Base-by-base conservation (phyloP, 2,888 invertebrate species). In the Neuroscelio doddi region DNA sequence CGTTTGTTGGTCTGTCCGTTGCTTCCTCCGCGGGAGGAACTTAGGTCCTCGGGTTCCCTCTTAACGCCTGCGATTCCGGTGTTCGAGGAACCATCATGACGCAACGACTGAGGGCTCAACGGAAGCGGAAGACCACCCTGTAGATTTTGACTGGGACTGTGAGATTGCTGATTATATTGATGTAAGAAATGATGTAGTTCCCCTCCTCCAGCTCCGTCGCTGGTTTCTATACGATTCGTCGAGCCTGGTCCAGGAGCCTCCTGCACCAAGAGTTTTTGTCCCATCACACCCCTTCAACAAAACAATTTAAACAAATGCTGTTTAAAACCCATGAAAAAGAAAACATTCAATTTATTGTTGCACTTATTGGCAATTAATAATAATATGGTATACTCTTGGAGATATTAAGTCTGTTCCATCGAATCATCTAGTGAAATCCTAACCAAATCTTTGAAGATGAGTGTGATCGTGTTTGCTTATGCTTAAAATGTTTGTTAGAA, bases 1-100 rank as follows among this genome's bases (percentile, higher is more conserved):
- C 71, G 78, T 75, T 72, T 84, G 79, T 46, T 73, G 30, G 55
- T 9, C 26, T 70, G 73, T 26, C 69, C 65, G 53, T 58, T 67
- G 45, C 50, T 65, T 15, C 57, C 80, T 15, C 77, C 78, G 32
- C 83, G 76, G 36, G 84, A 83, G 34, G 84, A 84, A 87, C 92
- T 92, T 75, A 93, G 88, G 85, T 93, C 93, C 87, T 93, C 93
- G 79, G 93, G 93, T 86, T 93, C 93, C 84, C 92, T 89, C 87
- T 93, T 93, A 85, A 92, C 91, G 52, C 83, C 83, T 55, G 78
- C 72, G 64, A 82, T 78, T 45, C 80, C 80, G 10, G 74, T 74
- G 55, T 71, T 71, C 9, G 81, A 73, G 47, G 75, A 68, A 29
- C 77, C 78, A 73, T 82, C 82, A 75, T 82, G 82, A 67, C 81